Evolutionary conservation across 2,888 invertebrate genomes (phyloP).

Genomic region (Morinoia aosen): DNA sequence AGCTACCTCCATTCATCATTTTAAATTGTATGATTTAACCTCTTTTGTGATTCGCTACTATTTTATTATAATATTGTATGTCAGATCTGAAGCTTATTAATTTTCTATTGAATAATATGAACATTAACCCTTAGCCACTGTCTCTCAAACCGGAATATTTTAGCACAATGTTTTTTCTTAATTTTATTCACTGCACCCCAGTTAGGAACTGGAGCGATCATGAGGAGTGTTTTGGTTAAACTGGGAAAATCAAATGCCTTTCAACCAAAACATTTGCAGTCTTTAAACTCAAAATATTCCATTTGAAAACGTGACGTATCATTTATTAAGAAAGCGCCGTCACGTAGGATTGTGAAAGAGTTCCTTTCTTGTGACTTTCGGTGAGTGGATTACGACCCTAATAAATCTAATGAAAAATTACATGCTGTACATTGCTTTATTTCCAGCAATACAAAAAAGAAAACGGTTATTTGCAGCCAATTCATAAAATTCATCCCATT

Average conservation of each 20-base stretch:
- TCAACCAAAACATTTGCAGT: neutral
- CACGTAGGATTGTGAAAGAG: neutral
- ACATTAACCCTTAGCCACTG: neutral
- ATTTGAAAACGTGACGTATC: neutral
- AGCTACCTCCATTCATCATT: too few species aligned
- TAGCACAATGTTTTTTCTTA: neutral
- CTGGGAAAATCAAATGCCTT: neutral
- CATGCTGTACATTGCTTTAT: neutral
- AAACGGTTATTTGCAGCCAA: too few species aligned
- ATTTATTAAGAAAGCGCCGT: neutral
- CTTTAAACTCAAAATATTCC: neutral
- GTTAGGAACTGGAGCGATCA: neutral
- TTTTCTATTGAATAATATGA: neutral
- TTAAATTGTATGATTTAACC: too few species aligned
- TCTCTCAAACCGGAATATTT: neutral
- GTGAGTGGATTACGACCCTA: neutral
- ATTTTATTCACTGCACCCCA: neutral
- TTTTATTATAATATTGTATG: neutral
- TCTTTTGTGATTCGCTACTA: neutral
- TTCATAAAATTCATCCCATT: too few species aligned
- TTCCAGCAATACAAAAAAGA: neutral
- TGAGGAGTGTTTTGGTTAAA: neutral
- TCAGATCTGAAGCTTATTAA: neutral
- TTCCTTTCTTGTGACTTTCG: neutral
- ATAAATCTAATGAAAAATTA: neutral